These are phyloP conservation scores for Crotalus tigris DNA, from an alignment of 2,113 vertebrate genomes.

Conservation along the genomic window DNA sequence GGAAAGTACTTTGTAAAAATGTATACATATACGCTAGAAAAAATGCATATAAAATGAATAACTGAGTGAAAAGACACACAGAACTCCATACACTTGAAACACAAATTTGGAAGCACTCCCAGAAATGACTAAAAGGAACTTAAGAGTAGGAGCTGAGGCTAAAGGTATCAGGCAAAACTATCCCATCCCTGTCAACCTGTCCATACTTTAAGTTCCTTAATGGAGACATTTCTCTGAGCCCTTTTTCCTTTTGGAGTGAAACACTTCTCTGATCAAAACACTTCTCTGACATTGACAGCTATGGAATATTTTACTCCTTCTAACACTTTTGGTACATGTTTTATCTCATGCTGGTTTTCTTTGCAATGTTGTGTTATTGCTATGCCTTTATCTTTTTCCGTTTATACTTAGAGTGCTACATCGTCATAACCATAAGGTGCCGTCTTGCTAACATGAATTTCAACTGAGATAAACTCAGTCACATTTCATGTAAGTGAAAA, in stretches of 20 bases:
- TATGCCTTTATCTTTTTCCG: neutral
- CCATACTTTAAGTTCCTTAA: neutral
- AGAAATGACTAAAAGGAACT: neutral
- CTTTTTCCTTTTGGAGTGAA: neutral
- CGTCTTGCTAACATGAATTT: neutral
- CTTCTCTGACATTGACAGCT: neutral
- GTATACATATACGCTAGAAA: neutral
- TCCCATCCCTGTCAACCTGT: neutral
- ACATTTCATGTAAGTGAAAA: neutral
- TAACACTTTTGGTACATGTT: neutral
- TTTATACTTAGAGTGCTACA: neutral
- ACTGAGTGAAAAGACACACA: neutral
- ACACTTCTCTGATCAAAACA: neutral
- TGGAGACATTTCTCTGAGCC: neutral
- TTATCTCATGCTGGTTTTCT: neutral
- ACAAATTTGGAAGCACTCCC: neutral
- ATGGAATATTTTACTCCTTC: neutral
- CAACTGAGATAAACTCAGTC: neutral
- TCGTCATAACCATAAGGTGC: neutral
- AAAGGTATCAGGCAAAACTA: neutral
- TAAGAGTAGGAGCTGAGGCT: neutral
- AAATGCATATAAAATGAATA: neutral
- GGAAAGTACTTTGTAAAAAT: neutral
- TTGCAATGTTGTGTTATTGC: neutral
- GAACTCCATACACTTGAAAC: neutral